These are phyloP conservation scores for Zophobas atratus DNA, from an alignment of 1,140 invertebrate genomes.

Conservation along the genomic window DNA sequence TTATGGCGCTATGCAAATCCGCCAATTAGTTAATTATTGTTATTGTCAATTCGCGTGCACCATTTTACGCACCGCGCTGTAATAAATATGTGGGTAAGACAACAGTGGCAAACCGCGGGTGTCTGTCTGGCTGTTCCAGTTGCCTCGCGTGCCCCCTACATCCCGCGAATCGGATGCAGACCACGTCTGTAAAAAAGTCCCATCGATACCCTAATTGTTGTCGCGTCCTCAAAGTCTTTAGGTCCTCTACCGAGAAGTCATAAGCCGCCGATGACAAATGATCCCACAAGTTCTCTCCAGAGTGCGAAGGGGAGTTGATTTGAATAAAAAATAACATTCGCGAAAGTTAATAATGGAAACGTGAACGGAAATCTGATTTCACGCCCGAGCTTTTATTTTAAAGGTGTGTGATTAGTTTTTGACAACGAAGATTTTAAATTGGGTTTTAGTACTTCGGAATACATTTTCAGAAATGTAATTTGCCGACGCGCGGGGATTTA, in stretches of 20 bases:
- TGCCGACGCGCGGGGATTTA: constrained; percentile 56
- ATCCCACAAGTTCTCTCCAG: constrained; percentile 57
- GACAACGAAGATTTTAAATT: constrained; percentile 65
- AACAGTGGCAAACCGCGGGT: constrained; percentile 59
- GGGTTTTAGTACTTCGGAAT: constrained; percentile 63
- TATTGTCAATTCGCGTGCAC: constrained; percentile 65
- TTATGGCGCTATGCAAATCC: constrained; percentile 59
- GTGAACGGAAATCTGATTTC: constrained; percentile 67
- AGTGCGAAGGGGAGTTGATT: constrained; percentile 60
- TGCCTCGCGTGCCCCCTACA: constrained; percentile 19
- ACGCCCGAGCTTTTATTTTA: constrained; percentile 63
- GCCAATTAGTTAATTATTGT: constrained; percentile 67
- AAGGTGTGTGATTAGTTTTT: constrained; percentile 66
- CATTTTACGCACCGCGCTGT: constrained; percentile 49
- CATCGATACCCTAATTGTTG: constrained; percentile 41
- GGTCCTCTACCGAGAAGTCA: constrained; percentile 57
- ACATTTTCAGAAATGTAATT: constrained; percentile 62
- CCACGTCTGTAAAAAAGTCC: constrained; percentile 23
- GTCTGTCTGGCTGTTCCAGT: constrained; percentile 28
- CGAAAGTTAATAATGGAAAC: constrained; percentile 67
- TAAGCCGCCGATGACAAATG: constrained; percentile 65
- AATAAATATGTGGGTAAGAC: constrained; percentile 56
- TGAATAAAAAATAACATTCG: constrained; percentile 68
- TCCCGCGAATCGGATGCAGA: constrained; percentile 34
- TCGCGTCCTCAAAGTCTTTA: constrained; percentile 51